Evolutionary conservation across 92 coral and sea anemone species (phyloP).

Genomic region (Parazoanthus swiftii): DNA sequence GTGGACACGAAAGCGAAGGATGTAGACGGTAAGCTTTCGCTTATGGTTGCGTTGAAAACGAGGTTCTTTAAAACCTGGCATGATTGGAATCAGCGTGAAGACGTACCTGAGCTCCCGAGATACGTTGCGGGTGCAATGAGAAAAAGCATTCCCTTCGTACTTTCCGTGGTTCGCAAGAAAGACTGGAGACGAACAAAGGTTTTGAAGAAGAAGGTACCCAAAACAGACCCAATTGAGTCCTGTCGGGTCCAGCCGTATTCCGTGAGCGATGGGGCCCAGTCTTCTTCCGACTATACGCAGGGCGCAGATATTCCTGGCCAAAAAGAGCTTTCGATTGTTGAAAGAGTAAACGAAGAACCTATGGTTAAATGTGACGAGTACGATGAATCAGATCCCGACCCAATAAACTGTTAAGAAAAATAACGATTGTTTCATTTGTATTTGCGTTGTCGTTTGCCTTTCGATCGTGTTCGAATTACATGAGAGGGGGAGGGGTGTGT

Average conservation of each 20-base stretch:
- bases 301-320: not conserved
- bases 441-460: not conserved
- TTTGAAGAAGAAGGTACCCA: not conserved
- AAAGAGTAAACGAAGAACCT: not conserved
- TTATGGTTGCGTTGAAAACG: conserved; percentile 49
- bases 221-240: not conserved
- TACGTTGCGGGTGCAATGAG: conserved; percentile 24
- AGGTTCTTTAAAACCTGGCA: conserved; percentile 64
- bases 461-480: not conserved
- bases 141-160: conserved; percentile 9
- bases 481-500: not conserved
- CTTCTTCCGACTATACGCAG: not conserved
- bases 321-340: not conserved
- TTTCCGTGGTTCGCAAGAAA: not conserved
- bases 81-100: conserved; percentile 76
- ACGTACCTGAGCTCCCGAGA: conserved; percentile 61
- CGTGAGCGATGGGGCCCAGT: not conserved
- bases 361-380: conserved; percentile 24
- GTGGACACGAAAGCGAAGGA: conserved; percentile 53
- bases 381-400: conserved; percentile 20
- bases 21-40: conserved; percentile 37
- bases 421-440: not conserved
- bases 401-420: conserved; percentile 3
- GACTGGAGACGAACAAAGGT: conserved; percentile 14
- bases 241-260: not conserved